Percentiles rank a stretch among this genome's conserved stretches.
Evolutionary conservation across 2,888 invertebrate genomes (phyloP).

Genomic region (Drosophila pseudotalamancana): DNA sequence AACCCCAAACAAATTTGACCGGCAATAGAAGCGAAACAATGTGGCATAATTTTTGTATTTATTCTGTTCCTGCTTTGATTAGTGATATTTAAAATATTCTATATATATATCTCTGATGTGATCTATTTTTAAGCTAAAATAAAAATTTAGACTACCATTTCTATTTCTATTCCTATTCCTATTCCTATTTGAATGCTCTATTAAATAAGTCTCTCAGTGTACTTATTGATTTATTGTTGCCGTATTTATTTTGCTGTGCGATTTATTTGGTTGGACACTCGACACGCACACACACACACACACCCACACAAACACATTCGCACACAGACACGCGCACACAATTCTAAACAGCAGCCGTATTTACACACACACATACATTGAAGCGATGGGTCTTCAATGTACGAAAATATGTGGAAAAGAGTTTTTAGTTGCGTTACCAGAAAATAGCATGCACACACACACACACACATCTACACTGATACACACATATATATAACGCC

Average conservation of each 20-base stretch:
- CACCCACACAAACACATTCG: constrained; percentile 12
- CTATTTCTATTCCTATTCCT: not conserved
- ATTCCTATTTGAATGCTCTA: constrained; percentile 21
- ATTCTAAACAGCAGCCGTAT: constrained; percentile 59
- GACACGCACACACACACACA: constrained; percentile 14
- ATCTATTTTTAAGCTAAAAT: not conserved
- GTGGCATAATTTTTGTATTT: constrained; percentile 29
- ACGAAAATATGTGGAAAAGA: constrained; percentile 59
- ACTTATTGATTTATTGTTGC: constrained; percentile 74
- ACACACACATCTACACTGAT: constrained; percentile 4
- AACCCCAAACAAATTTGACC: constrained; percentile 39
- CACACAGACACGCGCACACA: constrained; percentile 12
- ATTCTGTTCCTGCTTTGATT: too few relatives aligned
- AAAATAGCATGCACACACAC: constrained; percentile 55
- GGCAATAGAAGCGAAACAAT: constrained; percentile 41
- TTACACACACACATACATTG: not conserved
- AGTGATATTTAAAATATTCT: too few relatives aligned
- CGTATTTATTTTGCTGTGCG: constrained; percentile 63
- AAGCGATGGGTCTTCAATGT: constrained; percentile 44
- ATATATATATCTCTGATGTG: not conserved
- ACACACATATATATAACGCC: constrained; percentile 17
- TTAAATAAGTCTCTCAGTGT: constrained; percentile 49
- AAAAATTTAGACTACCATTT: not conserved
- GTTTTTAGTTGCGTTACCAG: constrained; percentile 71
- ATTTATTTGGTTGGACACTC: constrained; percentile 63